Base-by-base conservation (phyloP, 1,140 invertebrate genomes). In the Pristionchus pacificus region DNA sequence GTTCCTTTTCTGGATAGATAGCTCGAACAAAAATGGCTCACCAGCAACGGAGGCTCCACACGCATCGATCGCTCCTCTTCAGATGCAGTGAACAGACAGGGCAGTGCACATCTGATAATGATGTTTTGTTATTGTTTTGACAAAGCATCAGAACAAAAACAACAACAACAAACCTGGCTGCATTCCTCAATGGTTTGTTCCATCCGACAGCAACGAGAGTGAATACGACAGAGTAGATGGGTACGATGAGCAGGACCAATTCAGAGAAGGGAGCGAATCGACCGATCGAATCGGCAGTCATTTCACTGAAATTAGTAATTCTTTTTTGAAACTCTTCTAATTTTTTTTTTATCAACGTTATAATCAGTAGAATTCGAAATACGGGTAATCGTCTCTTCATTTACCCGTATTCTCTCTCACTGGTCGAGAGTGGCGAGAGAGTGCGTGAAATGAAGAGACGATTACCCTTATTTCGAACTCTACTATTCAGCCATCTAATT, bases 241-340 rank as follows among this genome's bases (percentile, higher is more conserved):
- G 70, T 25, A 71, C 62, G 0, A 71, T 63, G 0, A 71, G 31
- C 19, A 71, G 15, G 27, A 71, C 70, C 28, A 63, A 62, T 49
- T 71, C 70, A 3, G 70, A 71, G 24, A 65, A 71, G 1, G 70
- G 70, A 38, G 70, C 70, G 38, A 71, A 71, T 14, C 55, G 29
- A 14, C 65, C 70, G 10, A 71, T 29, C 0, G 38, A 65, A 19
- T 2, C 27, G 55, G 10, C 60, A 62, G n/a, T 65, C 63, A 6
- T 65, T 63, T 58, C 49, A 30, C 28, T 58, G 55, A 25, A 60
- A 66, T n/a, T 15, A 0, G 1, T 15, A 29, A 27, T 1, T 58
- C n/a, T 29, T 28, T 19, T 2, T 10, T 1, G 14, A 28, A 1
- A 58, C n/a, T n/a, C n/a, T n/a, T n/a, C n/a, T n/a, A n/a, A n/a